Conservation (phyloP, 2,888 invertebrate genomes). For the Asteroscopus sphinx region DNA sequence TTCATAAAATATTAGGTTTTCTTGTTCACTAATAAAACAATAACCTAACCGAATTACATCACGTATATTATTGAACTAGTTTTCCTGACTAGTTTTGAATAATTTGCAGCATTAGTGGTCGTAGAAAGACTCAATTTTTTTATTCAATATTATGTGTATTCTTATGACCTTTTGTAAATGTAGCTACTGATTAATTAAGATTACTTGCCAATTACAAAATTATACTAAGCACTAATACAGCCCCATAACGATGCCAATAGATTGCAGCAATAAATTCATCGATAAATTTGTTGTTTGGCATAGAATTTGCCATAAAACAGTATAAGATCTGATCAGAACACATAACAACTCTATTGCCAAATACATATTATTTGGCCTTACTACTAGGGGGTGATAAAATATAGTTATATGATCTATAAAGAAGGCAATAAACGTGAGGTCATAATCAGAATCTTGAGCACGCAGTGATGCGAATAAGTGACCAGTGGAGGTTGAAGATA, state of each 20-base stretch:
- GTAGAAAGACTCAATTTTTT: too few species aligned
- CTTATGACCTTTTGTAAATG: too few species aligned
- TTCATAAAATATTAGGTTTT: too few species aligned
- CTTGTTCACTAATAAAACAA: too few species aligned
- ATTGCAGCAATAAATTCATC: slow-evolving; percentile 32
- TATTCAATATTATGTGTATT: too few species aligned
- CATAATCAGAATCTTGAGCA: slow-evolving; percentile 6
- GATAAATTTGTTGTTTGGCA: slow-evolving; percentile 34
- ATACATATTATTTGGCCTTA: slow-evolving; percentile 35
- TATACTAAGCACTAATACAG: not conserved
- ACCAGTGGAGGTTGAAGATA: not conserved
- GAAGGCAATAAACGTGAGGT: slow-evolving; percentile 16
- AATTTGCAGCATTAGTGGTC: too few species aligned
- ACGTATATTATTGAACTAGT: too few species aligned
- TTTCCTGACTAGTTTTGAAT: too few species aligned
- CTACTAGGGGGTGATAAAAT: slow-evolving; percentile 27
- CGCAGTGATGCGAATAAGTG: slow-evolving; percentile 10
- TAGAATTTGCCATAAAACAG: slow-evolving; percentile 35
- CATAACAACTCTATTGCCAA: slow-evolving; percentile 28
- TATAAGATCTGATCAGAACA: slow-evolving; percentile 26
- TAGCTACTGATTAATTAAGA: slow-evolving; percentile 6
- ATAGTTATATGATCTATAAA: slow-evolving; percentile 13
- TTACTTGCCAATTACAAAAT: slow-evolving; percentile 7
- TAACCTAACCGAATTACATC: too few species aligned
- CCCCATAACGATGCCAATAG: slow-evolving; percentile 15